phyloP scores from a whole-genome alignment of 2,797 vertebrate genomes.

The Takifugu ocellatus region DNA sequence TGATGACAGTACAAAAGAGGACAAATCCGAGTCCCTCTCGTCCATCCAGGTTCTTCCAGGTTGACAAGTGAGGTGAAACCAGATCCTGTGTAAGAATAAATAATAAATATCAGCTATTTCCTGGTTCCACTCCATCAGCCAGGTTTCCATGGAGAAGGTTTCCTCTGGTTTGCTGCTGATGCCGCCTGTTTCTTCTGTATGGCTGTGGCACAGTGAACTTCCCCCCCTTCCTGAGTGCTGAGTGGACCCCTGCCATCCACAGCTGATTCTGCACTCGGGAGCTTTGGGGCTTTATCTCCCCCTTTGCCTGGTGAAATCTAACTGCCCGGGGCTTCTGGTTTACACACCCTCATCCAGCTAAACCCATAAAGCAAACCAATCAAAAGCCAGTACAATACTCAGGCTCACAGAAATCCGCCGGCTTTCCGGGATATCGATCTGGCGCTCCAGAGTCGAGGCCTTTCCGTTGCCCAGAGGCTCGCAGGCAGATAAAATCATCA shows the following conservation, averaged over 20 bases:
- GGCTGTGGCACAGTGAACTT: slow-evolving; percentile 16
- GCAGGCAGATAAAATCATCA: slow-evolving; percentile 36
- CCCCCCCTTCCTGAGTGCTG: slow-evolving; percentile 32
- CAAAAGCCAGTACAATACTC: slow-evolving; percentile 43
- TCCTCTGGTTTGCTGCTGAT: slow-evolving; percentile 26
- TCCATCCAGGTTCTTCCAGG: too few species aligned
- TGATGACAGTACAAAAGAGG: too few species aligned
- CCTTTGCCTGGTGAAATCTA: slow-evolving; percentile 55
- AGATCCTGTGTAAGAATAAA: too few species aligned
- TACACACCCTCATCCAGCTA: slow-evolving; percentile 52
- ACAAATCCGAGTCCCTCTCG: too few species aligned
- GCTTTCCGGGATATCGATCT: slow-evolving; percentile 65
- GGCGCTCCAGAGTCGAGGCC: slow-evolving; percentile 37
- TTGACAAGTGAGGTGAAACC: too few species aligned
- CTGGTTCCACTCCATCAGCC: slow-evolving; percentile 12
- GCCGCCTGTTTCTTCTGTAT: slow-evolving; percentile 16
- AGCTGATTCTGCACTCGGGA: slow-evolving; percentile 52
- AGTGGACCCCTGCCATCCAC: slow-evolving; percentile 50
- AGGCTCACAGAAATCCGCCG: slow-evolving; percentile 58
- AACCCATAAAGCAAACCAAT: slow-evolving; percentile 64
- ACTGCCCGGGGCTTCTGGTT: slow-evolving; percentile 58
- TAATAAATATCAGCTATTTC: too few species aligned
- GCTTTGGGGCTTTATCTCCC: slow-evolving; percentile 49
- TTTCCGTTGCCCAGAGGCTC: slow-evolving; percentile 42
- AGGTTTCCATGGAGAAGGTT: slow-evolving; percentile 24